Evolutionary conservation across 2,888 invertebrate species (phyloP), one percentile per base, ranked within the genome.

Genomic region (Noctua pronuba): DNA sequence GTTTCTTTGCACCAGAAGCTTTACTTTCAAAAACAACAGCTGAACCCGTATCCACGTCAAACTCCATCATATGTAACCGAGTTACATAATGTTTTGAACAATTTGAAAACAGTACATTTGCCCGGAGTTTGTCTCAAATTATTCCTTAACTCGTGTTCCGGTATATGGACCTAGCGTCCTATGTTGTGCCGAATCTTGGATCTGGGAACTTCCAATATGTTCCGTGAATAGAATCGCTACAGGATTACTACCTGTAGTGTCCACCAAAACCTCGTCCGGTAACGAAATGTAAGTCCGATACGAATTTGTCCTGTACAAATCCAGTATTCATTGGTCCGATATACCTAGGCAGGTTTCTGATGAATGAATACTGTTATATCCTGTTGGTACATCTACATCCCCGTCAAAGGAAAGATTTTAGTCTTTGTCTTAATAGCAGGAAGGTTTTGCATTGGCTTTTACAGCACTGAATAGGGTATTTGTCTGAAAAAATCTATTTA

Each of bases 31-130:
- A 46, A 46, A 65, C 21, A 49, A 46, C 18, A 49, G 24, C 49
- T 72, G 41, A 72, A 41, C 38, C 28, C 78, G 18, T 35, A 65
- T 46, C 46, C 58, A 52, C 38, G 44, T 58, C 70, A 77, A 71
- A 80, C 58, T 73, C 31, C 58, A 66, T 35, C n/a, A 35, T 55
- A 60, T 13, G 60, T 65, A 73, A 62, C 80, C 13, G 11, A 70
- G 72, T 60, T 60, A 73, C 84, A 67, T 35, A 62, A 62, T 60
- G 72, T 71, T 77, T 41, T 35, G 31, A 74, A 77, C 67, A 71
- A 70, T 52, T 75, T 70, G 31, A 8, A 35, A 82, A 64, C 58
- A 38, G 60, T 31, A 41, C 60, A 55, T 31, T 73, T 38, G 16
- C 46, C 49, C 21, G 28, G 44, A 79, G 52, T 79, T 55, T 64